phyloP scores from a whole-genome alignment of 2,888 invertebrate genomes.

The Eudemis profundana region DNA sequence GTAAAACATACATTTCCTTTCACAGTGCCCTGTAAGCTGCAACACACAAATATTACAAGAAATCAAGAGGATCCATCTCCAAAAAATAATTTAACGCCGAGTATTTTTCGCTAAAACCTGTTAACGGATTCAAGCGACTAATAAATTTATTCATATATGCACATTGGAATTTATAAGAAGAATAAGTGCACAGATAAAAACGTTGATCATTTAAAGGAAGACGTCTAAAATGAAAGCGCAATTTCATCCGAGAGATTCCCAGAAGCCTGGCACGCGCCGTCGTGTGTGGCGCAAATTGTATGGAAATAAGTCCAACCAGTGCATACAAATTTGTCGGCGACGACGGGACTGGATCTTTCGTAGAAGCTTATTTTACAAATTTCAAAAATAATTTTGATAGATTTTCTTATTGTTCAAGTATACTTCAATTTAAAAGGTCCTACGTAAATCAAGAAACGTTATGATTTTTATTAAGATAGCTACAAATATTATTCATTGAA shows the following conservation, averaged over 20 bases:
- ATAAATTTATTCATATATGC: slow-evolving; percentile 26
- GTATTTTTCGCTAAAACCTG: slow-evolving; percentile 8
- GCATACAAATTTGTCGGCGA: slow-evolving; percentile 60
- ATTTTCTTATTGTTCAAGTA: too few species aligned
- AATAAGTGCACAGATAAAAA: slow-evolving; percentile 51
- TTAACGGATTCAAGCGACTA: slow-evolving; percentile 16
- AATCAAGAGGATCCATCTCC: not conserved
- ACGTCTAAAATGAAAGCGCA: slow-evolving; percentile 48
- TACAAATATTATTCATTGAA: too few species aligned
- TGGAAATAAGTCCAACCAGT: slow-evolving; percentile 68
- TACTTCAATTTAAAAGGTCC: too few species aligned
- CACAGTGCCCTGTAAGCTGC: not conserved
- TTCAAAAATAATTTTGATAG: too few species aligned
- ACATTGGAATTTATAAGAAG: slow-evolving; percentile 20
- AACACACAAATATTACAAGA: not conserved
- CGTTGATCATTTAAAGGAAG: slow-evolving; percentile 49
- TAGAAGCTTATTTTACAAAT: not conserved
- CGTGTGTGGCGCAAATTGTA: slow-evolving; percentile 79
- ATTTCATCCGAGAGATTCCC: slow-evolving; percentile 57
- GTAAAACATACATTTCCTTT: slow-evolving; percentile 3
- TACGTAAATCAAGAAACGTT: too few species aligned
- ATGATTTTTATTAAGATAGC: too few species aligned
- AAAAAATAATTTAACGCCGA: slow-evolving; percentile 5
- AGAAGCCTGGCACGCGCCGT: slow-evolving; percentile 62
- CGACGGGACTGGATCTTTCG: slow-evolving; percentile 19